Base-by-base conservation (phyloP, 2,113 vertebrate genomes). In the Otus sunia region DNA sequence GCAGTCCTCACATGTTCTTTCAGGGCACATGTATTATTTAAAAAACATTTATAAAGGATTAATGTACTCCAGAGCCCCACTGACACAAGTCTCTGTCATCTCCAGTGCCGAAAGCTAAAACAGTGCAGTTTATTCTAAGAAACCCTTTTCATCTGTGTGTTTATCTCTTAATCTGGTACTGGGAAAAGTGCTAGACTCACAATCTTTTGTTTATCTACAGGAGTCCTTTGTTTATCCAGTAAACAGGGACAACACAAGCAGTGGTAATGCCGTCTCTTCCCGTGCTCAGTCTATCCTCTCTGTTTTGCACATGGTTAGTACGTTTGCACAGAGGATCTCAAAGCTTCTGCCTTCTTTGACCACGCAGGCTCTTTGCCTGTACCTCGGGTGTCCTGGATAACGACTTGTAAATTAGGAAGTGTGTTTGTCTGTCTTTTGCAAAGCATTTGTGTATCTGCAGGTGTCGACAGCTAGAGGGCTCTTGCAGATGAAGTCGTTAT, bases 41-140 rank as follows among this genome's bases (percentile, higher is more conserved):
- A 95, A 96, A 94, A 95, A 86, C 78, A 88, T 96, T 95, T 96
- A 95, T 94, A 94, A 94, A 96, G 96, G 85, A 95, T 96, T 96
- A 93, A 95, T 86, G 75, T 85, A 95, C 96, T 95, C 67, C 1
- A 7, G 92, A 96, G 90, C 47, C 68, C 82, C 64, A 94, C 79
- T 96, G 94, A 94, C 92, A 96, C 79, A 90, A 88, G 94, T 88
- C 72, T 76, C 88, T 80, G 55, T 83, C 71, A 94, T 93, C 94
- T 92, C 60, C 82, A 86, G 79, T 66, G 78, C 94, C 88, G 90
- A 93, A 88, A 96, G 78, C 92, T 72, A 84, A 67, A 92, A 47
- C 37, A 96, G 43, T 23, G 47, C 71, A 52, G 76, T 21, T 96
- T 77, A 86, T 82, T 84, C 71, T 60, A 76, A 93, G 90, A 92